These are phyloP conservation scores for Catostylus mosaicus DNA, from an alignment of 30 jellyfish, hydroid and myxozoan genomes.

Conservation along the genomic window DNA sequence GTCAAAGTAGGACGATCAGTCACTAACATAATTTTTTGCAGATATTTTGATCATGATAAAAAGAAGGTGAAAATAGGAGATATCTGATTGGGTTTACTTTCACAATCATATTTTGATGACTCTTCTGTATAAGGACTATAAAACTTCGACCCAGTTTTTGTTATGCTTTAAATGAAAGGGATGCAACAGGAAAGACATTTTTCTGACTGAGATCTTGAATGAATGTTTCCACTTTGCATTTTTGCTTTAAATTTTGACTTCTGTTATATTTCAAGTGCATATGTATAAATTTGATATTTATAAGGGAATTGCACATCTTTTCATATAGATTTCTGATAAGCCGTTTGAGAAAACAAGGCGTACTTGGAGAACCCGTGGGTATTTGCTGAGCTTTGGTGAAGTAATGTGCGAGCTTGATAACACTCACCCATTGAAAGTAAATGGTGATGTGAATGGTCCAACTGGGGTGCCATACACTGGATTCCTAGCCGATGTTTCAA, in stretches of 20 bases:
- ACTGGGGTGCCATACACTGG: constrained; percentile 85
- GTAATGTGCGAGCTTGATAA: constrained; percentile 66
- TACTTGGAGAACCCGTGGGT: constrained; percentile 15
- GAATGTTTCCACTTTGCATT: neutral
- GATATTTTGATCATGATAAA: too few relatives aligned
- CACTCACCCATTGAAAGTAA: constrained; percentile 47
- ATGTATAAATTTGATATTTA: neutral
- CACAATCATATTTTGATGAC: too few relatives aligned
- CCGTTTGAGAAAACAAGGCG: constrained; percentile 3
- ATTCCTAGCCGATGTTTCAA: constrained; percentile 67
- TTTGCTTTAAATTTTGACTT: neutral
- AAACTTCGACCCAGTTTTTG: neutral
- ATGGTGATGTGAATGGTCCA: constrained; percentile 27
- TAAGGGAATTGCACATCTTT: neutral
- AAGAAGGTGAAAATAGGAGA: too few relatives aligned
- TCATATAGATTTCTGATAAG: constrained; percentile 43
- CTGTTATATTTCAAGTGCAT: neutral
- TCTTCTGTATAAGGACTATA: neutral
- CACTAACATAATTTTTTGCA: too few relatives aligned
- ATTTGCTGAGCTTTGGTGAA: constrained; percentile 80
- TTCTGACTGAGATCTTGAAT: neutral
- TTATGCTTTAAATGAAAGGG: neutral
- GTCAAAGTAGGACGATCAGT: too few relatives aligned
- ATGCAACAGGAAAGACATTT: neutral
- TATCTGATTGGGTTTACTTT: too few relatives aligned